Evolutionary conservation across 2,888 invertebrate genomes (phyloP).

Genomic region (Yponomeuta plumbellus): DNA sequence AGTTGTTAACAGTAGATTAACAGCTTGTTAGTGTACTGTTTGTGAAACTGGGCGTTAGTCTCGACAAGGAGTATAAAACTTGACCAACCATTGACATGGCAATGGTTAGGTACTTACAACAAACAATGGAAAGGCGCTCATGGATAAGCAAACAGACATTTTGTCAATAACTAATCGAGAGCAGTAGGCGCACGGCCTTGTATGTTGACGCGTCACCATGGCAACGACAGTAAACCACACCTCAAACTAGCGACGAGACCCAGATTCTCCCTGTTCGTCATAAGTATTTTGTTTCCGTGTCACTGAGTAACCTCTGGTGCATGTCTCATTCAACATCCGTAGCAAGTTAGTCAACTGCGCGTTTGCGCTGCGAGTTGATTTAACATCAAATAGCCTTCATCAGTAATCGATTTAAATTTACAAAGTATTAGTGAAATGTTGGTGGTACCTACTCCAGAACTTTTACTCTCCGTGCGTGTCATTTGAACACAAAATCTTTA

Average conservation of each 20-base stretch:
- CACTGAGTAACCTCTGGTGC: slow-evolving; percentile 20
- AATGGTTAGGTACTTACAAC: neutral
- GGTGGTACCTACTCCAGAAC: neutral
- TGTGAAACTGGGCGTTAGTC: no score
- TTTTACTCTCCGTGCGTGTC: neutral
- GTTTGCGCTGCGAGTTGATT: neutral
- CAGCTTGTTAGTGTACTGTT: no score
- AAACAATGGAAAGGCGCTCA: neutral
- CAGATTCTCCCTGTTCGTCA: slow-evolving; percentile 38
- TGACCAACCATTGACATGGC: neutral
- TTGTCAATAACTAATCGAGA: slow-evolving; percentile 58
- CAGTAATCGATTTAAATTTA: no score
- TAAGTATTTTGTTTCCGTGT: slow-evolving; percentile 8
- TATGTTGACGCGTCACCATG: slow-evolving; percentile 56
- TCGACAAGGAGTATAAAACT: no score
- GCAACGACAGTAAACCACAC: slow-evolving; percentile 49
- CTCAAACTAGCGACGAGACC: slow-evolving; percentile 44
- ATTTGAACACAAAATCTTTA: neutral
- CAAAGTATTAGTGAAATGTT: neutral
- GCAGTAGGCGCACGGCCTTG: slow-evolving; percentile 42
- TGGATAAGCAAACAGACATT: slow-evolving; percentile 31
- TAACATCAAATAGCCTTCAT: no score
- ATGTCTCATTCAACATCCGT: neutral
- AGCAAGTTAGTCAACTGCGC: neutral
- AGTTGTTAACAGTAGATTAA: no score